Evolutionary conservation across 2,888 invertebrate species (phyloP).

Genomic region (Crematogaster levior): DNA sequence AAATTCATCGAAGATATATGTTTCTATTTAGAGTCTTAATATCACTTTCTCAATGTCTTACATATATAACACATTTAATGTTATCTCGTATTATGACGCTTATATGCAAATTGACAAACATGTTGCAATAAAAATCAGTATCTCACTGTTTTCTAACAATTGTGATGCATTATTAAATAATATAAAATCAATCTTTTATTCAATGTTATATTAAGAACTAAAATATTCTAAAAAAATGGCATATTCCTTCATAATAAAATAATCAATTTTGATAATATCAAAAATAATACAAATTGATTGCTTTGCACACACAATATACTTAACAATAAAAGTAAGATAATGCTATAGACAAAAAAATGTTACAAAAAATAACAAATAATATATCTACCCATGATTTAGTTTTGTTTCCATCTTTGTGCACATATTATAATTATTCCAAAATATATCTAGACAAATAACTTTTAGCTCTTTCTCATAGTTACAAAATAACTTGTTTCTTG

Average conservation of each 20-base stretch:
- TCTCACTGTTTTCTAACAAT: neutral
- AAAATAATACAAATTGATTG: neutral
- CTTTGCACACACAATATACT: neutral
- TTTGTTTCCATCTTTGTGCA: neutral
- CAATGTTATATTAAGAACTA: neutral
- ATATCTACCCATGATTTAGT: conserved; percentile 18
- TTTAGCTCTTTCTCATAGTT: neutral
- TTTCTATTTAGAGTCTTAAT: conserved; percentile 14
- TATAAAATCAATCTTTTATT: neutral
- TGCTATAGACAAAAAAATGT: neutral
- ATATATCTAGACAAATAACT: conserved; percentile 26
- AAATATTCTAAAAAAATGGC: neutral
- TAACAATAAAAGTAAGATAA: conserved; percentile 4
- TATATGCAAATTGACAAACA: conserved; percentile 6
- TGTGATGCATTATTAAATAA: neutral
- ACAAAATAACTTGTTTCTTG: neutral
- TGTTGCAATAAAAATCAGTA: neutral
- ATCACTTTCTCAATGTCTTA: conserved; percentile 30
- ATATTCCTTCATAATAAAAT: no score
- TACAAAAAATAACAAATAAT: no score
- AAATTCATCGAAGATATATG: conserved; percentile 2
- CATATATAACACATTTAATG: neutral
- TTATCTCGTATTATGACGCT: neutral
- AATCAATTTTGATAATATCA: no score
- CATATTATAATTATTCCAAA: neutral